Evolutionary conservation across 2,797 vertebrate genomes (phyloP), one percentile per base, ranked within the genome.

Genomic region (Megalops cyprinoides): DNA sequence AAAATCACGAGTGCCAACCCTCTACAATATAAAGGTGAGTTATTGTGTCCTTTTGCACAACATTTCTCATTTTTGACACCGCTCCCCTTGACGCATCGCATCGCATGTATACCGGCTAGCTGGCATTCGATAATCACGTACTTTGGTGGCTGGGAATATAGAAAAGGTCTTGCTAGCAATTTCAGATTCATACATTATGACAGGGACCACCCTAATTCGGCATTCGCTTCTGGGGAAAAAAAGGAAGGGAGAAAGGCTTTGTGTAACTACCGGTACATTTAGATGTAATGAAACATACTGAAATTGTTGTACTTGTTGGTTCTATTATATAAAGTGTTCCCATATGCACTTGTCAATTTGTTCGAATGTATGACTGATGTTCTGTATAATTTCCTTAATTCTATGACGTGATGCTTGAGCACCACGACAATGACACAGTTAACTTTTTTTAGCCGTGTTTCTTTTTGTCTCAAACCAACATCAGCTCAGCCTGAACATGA

Each of bases 11-110:
- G 87, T 78, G 87, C 79, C 77, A 88, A 82, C 83, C 60, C 93
- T 75, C 86, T 95, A 85, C 92, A 90, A 80, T 95, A 89, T 76
- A 95, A 94, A 94, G 92, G 94, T 95, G 90, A 87, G 88, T 39
- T 37, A 42, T 49, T 6, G 31, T 12, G 51, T 44, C 10, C 18
- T 44, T 8, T 71, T 12, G 12, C 20, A 18, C 67, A 71, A 44
- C 44, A 42, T 42, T 23, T 44, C 20, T 44, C 31, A 18, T 44
- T n/a, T 8, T 71, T 31, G 44, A 23, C 44, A 20, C 25, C 39
- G 67, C 37, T 20, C 37, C n/a, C n/a, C 39, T 39, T 4, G 23
- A 42, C 44, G 39, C 23, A 44, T 39, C 39, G 20, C 1, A 44
- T 71, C 37, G 39, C 39, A 42, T 71, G 42, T 71, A 44, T 6